These are phyloP conservation scores for Nomada lathburiana DNA, from an alignment of 2,888 invertebrate genomes.

Conservation along the genomic window DNA sequence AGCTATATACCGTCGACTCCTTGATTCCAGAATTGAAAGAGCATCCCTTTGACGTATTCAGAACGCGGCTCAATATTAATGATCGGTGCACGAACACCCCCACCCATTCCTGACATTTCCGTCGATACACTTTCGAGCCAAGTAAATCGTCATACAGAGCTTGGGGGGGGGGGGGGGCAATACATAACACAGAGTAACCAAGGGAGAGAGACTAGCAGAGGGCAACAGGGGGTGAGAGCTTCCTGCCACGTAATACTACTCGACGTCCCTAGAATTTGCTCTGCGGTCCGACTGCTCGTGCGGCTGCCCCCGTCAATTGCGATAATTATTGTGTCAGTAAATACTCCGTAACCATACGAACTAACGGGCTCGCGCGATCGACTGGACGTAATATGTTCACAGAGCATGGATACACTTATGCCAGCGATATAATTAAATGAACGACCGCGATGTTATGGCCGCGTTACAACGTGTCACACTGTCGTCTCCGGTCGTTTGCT, in stretches of 20 bases:
- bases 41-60: conserved; percentile 1
- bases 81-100: conserved; percentile 5
- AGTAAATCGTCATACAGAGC: conserved; percentile 12
- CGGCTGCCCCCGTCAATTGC: conserved; percentile 79
- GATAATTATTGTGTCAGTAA: conserved; percentile 83
- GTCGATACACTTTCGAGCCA: conserved; percentile 14
- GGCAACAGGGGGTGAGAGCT: conserved; percentile 38
- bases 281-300: conserved; percentile 81
- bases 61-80: conserved; percentile 13
- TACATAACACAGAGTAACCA: neutral
- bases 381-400: conserved; percentile 58
- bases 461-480: conserved; percentile 34
- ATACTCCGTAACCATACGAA: conserved; percentile 74
- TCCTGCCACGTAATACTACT: conserved; percentile 72
- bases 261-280: conserved; percentile 79
- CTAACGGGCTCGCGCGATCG: conserved; percentile 62
- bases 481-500: neutral
- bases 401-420: conserved; percentile 59
- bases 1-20: conserved; percentile 2
- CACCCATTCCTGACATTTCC: neutral
- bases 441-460: conserved; percentile 60
- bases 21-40: neutral
- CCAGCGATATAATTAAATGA: conserved; percentile 74
- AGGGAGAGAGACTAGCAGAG: conserved; percentile 16
- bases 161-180: neutral